Conservation (phyloP, 2,888 invertebrate genomes). For the Protula sp. region DNA sequence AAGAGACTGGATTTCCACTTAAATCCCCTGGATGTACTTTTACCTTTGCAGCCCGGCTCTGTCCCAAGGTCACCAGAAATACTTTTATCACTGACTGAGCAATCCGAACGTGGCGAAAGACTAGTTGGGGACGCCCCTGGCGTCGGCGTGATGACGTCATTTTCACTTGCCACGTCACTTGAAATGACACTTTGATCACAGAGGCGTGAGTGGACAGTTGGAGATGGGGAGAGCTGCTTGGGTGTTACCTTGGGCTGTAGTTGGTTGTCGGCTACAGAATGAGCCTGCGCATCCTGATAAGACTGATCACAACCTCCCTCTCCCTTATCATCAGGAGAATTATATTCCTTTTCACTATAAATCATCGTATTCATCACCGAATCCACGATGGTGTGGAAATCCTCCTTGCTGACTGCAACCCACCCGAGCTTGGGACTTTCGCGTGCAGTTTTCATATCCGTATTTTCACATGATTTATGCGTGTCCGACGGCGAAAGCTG, state of each 20-base stretch:
- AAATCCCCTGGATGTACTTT: neutral
- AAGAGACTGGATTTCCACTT: slow-evolving; percentile 12
- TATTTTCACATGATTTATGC: neutral
- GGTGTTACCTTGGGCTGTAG: too few species aligned
- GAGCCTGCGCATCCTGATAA: too few species aligned
- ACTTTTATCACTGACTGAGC: too few species aligned
- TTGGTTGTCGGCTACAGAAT: too few species aligned
- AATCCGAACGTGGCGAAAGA: neutral
- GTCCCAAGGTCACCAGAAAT: neutral
- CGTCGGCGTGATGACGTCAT: neutral
- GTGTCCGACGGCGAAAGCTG: too few species aligned
- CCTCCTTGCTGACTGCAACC: slow-evolving; percentile 11
- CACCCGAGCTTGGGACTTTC: slow-evolving; percentile 10
- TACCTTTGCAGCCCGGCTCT: neutral
- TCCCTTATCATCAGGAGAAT: neutral
- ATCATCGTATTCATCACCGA: slow-evolving; percentile 12
- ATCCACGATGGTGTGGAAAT: slow-evolving; percentile 12
- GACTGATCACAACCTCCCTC: neutral
- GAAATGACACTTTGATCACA: too few species aligned
- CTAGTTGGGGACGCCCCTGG: neutral
- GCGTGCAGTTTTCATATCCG: neutral
- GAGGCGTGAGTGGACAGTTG: too few species aligned
- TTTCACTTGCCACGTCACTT: too few species aligned
- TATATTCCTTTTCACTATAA: neutral
- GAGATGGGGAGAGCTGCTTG: neutral